Percentiles rank a stretch among this genome's conserved stretches.
Evolutionary conservation across 2,888 invertebrate species (phyloP).

Genomic region (Aphidoletes aphidimyza): DNA sequence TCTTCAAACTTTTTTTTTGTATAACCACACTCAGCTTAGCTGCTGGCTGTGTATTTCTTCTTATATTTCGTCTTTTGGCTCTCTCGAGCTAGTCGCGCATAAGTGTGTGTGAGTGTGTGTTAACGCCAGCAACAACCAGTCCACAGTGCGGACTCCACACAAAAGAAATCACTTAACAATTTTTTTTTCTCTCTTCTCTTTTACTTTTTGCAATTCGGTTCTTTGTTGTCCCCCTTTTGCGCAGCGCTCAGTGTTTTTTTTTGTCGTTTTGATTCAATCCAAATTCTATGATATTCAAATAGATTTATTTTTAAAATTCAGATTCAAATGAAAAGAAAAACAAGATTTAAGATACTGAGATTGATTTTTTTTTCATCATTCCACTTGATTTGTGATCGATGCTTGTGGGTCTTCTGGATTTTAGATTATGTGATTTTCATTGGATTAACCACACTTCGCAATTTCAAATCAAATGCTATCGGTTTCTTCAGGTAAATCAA

Average conservation of each 20-base stretch:
- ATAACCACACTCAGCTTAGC: not conserved
- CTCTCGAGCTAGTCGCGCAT: not conserved
- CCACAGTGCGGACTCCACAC: too few relatives aligned
- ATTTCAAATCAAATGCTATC: too few relatives aligned
- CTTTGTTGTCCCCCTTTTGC: slow-evolving; percentile 50
- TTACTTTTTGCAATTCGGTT: slow-evolving; percentile 25
- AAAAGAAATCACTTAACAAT: slow-evolving; percentile 41
- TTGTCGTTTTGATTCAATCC: not conserved
- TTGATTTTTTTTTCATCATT: too few relatives aligned
- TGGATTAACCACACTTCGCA: too few relatives aligned
- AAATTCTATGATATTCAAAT: not conserved
- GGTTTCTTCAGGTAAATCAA: too few relatives aligned
- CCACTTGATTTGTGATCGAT: too few relatives aligned
- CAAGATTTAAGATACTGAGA: too few relatives aligned
- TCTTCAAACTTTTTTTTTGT: not conserved
- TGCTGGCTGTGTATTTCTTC: not conserved
- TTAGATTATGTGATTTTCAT: too few relatives aligned
- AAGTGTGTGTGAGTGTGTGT: not conserved
- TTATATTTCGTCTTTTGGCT: not conserved
- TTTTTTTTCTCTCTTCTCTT: too few relatives aligned
- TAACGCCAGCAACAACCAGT: slow-evolving; percentile 52
- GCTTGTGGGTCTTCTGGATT: too few relatives aligned
- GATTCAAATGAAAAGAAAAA: not conserved
- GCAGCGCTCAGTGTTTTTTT: not conserved
- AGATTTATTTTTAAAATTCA: not conserved